Evolutionary conservation across 2,888 invertebrate species (phyloP).

Genomic region (Hypena proboscidalis): DNA sequence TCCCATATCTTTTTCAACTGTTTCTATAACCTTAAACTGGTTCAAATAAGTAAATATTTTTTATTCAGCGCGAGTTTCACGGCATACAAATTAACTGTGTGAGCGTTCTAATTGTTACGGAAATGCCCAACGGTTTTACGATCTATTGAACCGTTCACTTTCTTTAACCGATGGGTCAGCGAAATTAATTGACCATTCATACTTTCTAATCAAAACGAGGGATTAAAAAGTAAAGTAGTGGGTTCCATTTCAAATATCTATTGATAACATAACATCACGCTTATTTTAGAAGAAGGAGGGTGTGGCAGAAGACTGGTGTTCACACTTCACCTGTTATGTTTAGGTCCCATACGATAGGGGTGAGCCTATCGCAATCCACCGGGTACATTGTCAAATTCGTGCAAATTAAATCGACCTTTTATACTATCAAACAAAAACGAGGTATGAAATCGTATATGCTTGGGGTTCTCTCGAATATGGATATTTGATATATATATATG

Average conservation of each 20-base stretch:
- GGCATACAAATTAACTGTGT: slow-evolving; percentile 37
- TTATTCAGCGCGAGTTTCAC: slow-evolving; percentile 28
- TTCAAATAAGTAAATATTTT: slow-evolving; percentile 45
- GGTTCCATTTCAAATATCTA: not conserved
- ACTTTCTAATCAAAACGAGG: slow-evolving; percentile 14
- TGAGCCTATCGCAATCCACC: too few species aligned
- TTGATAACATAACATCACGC: too few species aligned
- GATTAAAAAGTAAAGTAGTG: not conserved
- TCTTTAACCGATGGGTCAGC: slow-evolving; percentile 30
- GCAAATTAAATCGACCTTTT: slow-evolving; percentile 19
- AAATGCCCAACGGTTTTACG: slow-evolving; percentile 45
- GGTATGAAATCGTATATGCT: not conserved
- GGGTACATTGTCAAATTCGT: too few species aligned
- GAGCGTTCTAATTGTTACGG: slow-evolving; percentile 47
- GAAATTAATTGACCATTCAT: slow-evolving; percentile 29
- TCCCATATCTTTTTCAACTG: too few species aligned
- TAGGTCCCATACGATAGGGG: too few species aligned
- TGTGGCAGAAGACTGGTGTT: too few species aligned
- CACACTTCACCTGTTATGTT: too few species aligned
- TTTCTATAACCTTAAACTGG: too few species aligned
- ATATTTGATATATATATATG: too few species aligned
- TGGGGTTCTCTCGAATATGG: not conserved
- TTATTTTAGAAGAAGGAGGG: too few species aligned
- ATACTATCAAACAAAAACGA: slow-evolving; percentile 16
- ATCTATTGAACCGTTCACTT: slow-evolving; percentile 41